These are phyloP conservation scores for Urocolius indicus DNA, from an alignment of 2,113 vertebrate species.

Conservation along the genomic window DNA sequence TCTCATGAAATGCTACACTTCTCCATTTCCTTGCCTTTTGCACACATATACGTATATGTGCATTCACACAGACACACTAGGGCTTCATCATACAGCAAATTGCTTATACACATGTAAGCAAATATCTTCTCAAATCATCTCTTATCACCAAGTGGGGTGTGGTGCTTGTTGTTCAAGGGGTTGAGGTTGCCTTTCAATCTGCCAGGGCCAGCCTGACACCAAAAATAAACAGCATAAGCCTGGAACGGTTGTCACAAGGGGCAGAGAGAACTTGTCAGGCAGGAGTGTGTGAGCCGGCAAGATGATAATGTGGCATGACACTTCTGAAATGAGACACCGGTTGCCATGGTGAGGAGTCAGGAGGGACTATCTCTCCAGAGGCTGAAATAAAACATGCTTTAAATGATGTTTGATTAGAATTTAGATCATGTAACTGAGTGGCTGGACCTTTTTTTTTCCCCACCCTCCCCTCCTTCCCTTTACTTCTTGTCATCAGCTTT, in stretches of 20 bases:
- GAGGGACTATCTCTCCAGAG: constrained; percentile 93
- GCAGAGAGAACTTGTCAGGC: constrained; percentile 95
- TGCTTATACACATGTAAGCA: constrained; percentile 91
- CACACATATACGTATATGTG: constrained; percentile 18
- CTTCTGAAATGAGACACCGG: constrained; percentile 99
- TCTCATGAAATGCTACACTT: background rate
- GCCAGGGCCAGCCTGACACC: constrained; percentile 79
- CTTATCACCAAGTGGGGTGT: constrained; percentile 87
- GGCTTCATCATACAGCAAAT: constrained; percentile 77
- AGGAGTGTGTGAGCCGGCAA: constrained; percentile 89
- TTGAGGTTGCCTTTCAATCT: constrained; percentile 83
- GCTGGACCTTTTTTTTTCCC: constrained; percentile 79
- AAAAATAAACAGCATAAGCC: constrained; percentile 85
- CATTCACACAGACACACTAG: constrained; percentile 25
- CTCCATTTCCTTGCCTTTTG: constrained; percentile 26
- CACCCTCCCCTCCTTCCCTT: background rate
- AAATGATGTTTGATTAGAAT: constrained; percentile 99
- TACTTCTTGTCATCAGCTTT: constrained; percentile 76
- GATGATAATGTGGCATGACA: constrained; percentile 99
- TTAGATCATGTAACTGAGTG: constrained; percentile 96
- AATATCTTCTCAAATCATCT: constrained; percentile 94
- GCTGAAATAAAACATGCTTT: constrained; percentile 99
- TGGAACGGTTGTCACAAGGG: constrained; percentile 85
- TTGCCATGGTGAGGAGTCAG: constrained; percentile 96
- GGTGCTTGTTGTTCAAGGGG: constrained; percentile 83